Evolutionary conservation across 2,797 vertebrate genomes (phyloP).

Genomic region (Bryconaethiops microstoma): DNA sequence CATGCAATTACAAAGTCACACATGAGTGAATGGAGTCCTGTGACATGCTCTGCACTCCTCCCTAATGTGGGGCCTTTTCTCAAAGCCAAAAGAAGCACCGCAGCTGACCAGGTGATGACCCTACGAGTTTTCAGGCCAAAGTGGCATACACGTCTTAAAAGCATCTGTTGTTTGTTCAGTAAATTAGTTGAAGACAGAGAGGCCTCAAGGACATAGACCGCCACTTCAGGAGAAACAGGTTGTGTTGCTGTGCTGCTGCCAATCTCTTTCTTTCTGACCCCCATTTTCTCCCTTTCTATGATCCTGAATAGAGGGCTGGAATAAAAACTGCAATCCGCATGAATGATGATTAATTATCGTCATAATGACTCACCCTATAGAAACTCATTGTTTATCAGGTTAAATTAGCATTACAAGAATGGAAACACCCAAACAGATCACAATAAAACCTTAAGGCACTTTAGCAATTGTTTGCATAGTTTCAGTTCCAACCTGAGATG

Average conservation of each 20-base stretch:
- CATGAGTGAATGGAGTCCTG: not conserved
- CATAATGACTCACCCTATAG: not conserved
- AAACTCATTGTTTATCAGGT: conserved; percentile 10
- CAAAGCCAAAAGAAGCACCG: not conserved
- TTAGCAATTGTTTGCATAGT: not conserved
- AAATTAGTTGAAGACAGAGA: conserved; percentile 14
- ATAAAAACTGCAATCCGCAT: not conserved
- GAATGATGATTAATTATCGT: conserved; percentile 14
- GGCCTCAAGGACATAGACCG: conserved; percentile 27
- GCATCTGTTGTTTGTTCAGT: conserved; percentile 24
- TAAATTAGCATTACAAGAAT: not conserved
- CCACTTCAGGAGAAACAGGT: conserved; percentile 61
- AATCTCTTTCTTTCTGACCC: conserved; percentile 12
- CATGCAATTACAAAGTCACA: conserved; percentile 2
- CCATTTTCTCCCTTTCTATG: conserved; percentile 16
- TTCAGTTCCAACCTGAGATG: not conserved
- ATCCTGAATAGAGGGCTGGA: not conserved
- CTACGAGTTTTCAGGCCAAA: not conserved
- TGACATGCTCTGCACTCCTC: not conserved
- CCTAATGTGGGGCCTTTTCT: not conserved
- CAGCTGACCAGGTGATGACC: conserved; percentile 18
- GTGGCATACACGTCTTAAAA: not conserved
- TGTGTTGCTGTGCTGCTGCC: conserved; percentile 41
- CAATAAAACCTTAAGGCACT: not conserved
- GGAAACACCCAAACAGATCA: not conserved